Percentiles rank a stretch among this genome's conserved stretches.
Conservation (phyloP, 2,113 vertebrate genomes). For the Anarhynchus alexandrinus region DNA sequence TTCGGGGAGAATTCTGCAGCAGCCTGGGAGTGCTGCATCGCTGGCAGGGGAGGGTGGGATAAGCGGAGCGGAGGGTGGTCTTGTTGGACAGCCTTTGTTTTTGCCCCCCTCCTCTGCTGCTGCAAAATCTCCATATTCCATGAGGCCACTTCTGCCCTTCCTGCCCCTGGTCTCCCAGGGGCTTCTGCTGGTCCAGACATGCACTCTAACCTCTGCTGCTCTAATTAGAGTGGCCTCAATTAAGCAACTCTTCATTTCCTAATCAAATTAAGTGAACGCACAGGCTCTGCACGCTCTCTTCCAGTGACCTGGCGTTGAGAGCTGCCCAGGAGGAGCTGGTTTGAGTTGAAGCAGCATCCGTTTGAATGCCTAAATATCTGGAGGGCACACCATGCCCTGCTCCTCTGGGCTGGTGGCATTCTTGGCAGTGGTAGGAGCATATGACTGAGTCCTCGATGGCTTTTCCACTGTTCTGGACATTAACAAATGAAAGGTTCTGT, state of each 20-base stretch:
- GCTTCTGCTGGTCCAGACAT: not conserved
- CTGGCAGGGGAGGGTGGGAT: not conserved
- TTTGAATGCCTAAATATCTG: slow-evolving; percentile 41
- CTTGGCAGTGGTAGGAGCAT: not conserved
- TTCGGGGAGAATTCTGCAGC: not conserved
- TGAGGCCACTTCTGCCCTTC: not conserved
- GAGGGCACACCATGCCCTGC: not conserved
- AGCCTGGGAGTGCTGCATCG: rapidly evolving
- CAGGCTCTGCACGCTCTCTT: not conserved
- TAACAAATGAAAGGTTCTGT: slow-evolving; percentile 1
- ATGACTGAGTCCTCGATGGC: not conserved
- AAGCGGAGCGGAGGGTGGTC: not conserved
- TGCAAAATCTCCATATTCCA: not conserved
- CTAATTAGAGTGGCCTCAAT: slow-evolving; percentile 65
- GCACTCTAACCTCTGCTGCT: slow-evolving; percentile 38
- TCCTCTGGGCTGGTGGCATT: not conserved
- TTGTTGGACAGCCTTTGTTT: not conserved
- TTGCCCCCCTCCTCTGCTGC: rapidly evolving
- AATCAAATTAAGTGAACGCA: slow-evolving; percentile 64
- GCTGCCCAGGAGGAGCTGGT: slow-evolving; percentile 13
- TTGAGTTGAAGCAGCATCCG: not conserved
- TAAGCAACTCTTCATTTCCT: slow-evolving; percentile 60
- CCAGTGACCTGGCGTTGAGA: slow-evolving; percentile 33
- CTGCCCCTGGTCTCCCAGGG: not conserved
- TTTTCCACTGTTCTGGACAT: slow-evolving; percentile 5